A percentile compares a stretch with the other conserved stretches of the same genome.
phyloP scores from a whole-genome alignment of 1,140 invertebrate species.

The Zaprionus nigranus region DNA sequence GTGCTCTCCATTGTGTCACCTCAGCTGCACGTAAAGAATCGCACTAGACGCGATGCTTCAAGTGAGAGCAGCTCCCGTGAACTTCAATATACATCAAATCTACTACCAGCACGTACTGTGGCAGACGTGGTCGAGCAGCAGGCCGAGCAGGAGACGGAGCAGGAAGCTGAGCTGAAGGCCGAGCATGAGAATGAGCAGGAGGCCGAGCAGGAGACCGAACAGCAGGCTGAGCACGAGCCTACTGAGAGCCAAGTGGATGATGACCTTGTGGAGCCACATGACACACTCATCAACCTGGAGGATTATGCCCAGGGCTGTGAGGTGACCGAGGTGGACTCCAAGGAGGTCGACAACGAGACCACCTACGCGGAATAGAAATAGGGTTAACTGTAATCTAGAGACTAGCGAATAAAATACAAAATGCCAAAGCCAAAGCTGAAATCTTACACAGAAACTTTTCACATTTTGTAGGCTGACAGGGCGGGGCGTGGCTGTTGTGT shows the following conservation, averaged over 20 bases:
- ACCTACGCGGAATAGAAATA: constrained; percentile 58
- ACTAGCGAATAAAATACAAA: constrained; percentile 41
- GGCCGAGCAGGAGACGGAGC: not conserved
- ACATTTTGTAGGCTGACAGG: not conserved
- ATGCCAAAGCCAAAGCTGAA: constrained; percentile 22
- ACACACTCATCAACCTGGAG: constrained; percentile 33
- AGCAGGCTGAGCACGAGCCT: not conserved
- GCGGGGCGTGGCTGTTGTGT: not conserved
- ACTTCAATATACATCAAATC: too few relatives aligned
- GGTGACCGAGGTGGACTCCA: constrained; percentile 58
- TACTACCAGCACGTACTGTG: too few relatives aligned
- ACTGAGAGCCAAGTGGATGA: constrained; percentile 9
- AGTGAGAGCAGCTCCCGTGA: not conserved
- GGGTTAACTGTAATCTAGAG: constrained; percentile 13
- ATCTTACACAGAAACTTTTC: not conserved
- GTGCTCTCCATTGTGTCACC: too few relatives aligned
- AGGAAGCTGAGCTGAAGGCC: not conserved
- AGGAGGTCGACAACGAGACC: constrained; percentile 69
- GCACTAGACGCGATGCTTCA: not conserved
- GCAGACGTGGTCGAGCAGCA: too few relatives aligned
- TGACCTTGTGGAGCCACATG: not conserved
- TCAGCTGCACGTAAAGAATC: too few relatives aligned
- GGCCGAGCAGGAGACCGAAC: not conserved
- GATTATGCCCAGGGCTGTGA: constrained; percentile 74
- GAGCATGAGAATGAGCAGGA: not conserved